Base-by-base conservation (phyloP, 2,113 vertebrate species). In the Mus pahari region DNA sequence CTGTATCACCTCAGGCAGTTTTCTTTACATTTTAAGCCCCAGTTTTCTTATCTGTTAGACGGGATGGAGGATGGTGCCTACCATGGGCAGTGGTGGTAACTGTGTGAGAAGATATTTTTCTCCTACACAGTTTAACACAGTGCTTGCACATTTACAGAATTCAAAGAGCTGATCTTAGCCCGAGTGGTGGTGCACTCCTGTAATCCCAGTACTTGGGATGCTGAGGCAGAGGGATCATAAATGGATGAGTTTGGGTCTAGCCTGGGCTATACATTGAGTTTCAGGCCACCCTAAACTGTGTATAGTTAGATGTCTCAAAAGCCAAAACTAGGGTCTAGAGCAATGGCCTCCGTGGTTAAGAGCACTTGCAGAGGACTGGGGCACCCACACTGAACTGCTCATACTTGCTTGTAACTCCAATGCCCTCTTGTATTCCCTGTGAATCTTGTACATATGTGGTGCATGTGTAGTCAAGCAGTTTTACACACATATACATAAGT, bases 11-110 rank as follows among this genome's bases (percentile, higher is more conserved):
- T 84, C 70, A 78, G 73, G 31, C 22, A 79, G 14, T 86, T 89
- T 91, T 91, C 22, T 78, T 82, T 71, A 48, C 10, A 75, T 75
- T 90, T 39, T 90, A 71, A 88, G 75, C 39, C 90, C 96, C 66
- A 58, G 0, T 91, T 50, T 92, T 53, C 19, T 92, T 55, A 74
- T 92, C 86, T 92, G 50, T 89, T 82, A 89, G 87, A 53, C 93
- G 91, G 82, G 79, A 86, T 2, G 33, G 14, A 26, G 1, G 42
- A 10, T 5, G 14, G n/a, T n/a, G 7, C 12, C 19, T 2, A 45
- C 60, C 31, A 16, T 24, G 91, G 62, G 66, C 17, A 50, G 28
- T 71, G 83, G 58, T 3, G 28, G 86, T 42, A n/a, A 42, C 55
- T 26, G 58, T 90, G 48, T 89, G 19, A 84, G 58, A 50, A 73